Conservation (phyloP, 2,888 invertebrate genomes). For the Fabriciana adippe region DNA sequence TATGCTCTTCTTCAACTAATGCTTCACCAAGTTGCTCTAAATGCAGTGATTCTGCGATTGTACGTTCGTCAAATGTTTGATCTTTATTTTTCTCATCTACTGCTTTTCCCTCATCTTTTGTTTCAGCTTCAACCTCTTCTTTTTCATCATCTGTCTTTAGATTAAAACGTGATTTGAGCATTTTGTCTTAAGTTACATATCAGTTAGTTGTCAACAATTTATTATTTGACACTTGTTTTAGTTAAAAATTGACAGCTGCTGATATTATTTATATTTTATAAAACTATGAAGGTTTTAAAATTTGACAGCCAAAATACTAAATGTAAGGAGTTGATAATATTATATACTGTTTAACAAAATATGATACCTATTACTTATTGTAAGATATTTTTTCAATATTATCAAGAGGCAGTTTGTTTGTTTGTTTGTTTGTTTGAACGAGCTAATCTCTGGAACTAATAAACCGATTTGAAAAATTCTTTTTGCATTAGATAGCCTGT, state of each 20-base stretch:
- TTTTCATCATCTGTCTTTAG: conserved; percentile 38
- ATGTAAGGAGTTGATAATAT: too few species aligned
- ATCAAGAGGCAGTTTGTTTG: too few species aligned
- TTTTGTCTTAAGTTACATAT: conserved; percentile 36
- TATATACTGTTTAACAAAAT: too few species aligned
- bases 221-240: neutral
- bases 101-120: conserved; percentile 22
- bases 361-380: too few species aligned
- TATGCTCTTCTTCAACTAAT: conserved; percentile 41
- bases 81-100: conserved; percentile 32
- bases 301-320: too few species aligned
- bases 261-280: conserved; percentile 1
- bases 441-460: too few species aligned
- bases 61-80: conserved; percentile 9
- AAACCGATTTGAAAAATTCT: too few species aligned
- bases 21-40: conserved; percentile 37
- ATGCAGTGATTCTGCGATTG: conserved; percentile 10
- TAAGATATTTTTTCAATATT: too few species aligned
- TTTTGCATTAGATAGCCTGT: too few species aligned
- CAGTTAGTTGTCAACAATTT: neutral
- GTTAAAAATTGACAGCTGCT: conserved; percentile 4
- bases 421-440: too few species aligned
- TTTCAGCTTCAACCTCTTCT: conserved; percentile 26
- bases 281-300: too few species aligned
- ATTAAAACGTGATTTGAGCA: conserved; percentile 66